These are phyloP conservation scores for Pandemis heparana DNA, from an alignment of 2,888 invertebrate species.

Conservation along the genomic window DNA sequence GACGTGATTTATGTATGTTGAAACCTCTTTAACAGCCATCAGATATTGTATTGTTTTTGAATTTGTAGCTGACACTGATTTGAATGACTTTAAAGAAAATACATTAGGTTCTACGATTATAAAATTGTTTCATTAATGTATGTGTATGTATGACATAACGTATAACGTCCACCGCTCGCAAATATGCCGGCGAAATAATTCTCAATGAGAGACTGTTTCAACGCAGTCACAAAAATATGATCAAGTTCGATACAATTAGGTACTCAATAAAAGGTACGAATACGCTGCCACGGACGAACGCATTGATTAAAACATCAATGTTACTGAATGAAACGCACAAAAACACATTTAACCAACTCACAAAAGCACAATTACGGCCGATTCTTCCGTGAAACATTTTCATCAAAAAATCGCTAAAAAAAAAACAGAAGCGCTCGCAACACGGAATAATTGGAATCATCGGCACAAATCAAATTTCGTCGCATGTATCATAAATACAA, in stretches of 20 bases:
- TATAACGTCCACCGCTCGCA: too few species aligned
- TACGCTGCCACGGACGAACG: neutral
- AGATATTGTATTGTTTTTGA: too few species aligned
- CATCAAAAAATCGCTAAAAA: slow-evolving; percentile 19
- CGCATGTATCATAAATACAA: slow-evolving; percentile 73
- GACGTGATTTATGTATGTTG: too few species aligned
- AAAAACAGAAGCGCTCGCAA: slow-evolving; percentile 22
- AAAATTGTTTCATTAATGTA: too few species aligned
- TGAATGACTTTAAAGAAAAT: too few species aligned
- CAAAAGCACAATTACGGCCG: slow-evolving; percentile 19
- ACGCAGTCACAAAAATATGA: neutral
- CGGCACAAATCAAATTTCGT: slow-evolving; percentile 69
- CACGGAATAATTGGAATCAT: slow-evolving; percentile 31
- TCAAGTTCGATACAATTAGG: neutral
- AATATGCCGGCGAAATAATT: too few species aligned
- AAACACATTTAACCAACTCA: slow-evolving; percentile 19
- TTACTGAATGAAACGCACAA: neutral
- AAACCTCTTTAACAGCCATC: too few species aligned
- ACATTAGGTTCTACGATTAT: too few species aligned
- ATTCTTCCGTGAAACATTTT: slow-evolving; percentile 14
- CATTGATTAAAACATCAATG: neutral
- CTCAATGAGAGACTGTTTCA: too few species aligned
- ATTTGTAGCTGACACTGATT: too few species aligned
- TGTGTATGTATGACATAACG: too few species aligned
- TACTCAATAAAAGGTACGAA: neutral